These are phyloP conservation scores for Pseudolaguvia tuberculata DNA, from an alignment of 2,113 vertebrate genomes.

Conservation along the genomic window DNA sequence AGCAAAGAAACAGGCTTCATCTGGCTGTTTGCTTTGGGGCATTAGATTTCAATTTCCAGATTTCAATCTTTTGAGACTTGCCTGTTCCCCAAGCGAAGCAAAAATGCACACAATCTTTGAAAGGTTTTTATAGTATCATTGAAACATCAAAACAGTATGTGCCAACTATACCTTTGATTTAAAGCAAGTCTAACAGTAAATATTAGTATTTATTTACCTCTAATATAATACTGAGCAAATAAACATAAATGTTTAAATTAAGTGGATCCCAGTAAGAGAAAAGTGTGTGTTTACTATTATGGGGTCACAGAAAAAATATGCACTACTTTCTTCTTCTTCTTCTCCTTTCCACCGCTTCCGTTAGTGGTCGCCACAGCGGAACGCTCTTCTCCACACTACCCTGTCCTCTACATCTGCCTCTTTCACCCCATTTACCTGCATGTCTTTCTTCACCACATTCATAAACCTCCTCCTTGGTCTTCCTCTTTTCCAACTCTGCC, in stretches of 20 bases:
- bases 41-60: constrained; percentile 10
- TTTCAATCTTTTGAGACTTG: background rate
- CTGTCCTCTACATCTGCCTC: too few species aligned
- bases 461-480: too few species aligned
- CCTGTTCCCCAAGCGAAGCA: background rate
- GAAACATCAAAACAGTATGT: background rate
- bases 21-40: background rate
- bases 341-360: too few species aligned
- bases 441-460: too few species aligned
- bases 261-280: background rate
- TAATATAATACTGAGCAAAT: background rate
- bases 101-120: background rate
- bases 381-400: too few species aligned
- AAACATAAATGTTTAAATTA: too few species aligned
- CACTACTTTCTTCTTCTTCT: too few species aligned
- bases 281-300: too few species aligned
- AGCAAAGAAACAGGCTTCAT: constrained; percentile 12
- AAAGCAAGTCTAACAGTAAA: background rate
- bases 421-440: too few species aligned
- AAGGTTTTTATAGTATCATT: background rate
- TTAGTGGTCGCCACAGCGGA: too few species aligned
- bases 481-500: too few species aligned
- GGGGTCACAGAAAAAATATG: too few species aligned
- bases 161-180: background rate
- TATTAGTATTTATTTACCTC: constrained; percentile 1